Conservation (phyloP, 2,113 vertebrate genomes). For the Paramormyrops kingsleyae region DNA sequence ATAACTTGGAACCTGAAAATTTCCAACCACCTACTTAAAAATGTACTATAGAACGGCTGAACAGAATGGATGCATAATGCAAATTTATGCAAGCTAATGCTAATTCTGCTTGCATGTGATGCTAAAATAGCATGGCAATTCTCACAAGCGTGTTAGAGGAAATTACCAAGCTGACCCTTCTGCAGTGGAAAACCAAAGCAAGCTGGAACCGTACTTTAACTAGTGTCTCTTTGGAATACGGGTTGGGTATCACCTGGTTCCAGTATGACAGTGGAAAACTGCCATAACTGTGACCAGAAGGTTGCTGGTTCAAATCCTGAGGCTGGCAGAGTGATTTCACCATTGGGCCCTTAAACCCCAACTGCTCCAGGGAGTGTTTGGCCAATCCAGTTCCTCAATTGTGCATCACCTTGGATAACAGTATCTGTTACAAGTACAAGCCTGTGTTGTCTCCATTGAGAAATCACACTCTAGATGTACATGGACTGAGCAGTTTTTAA, state of each 20-base stretch:
- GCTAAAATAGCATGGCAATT: not conserved
- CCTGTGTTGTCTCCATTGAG: not conserved
- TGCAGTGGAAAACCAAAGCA: not conserved
- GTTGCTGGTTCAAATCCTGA: not conserved
- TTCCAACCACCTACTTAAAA: not conserved
- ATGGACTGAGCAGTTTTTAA: not conserved
- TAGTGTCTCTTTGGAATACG: not conserved
- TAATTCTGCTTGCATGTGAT: not conserved
- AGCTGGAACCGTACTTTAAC: not conserved
- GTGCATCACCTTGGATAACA: not conserved
- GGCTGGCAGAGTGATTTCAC: not conserved
- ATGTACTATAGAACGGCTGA: not conserved
- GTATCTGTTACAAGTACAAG: not conserved
- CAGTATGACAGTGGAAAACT: not conserved
- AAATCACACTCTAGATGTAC: not conserved
- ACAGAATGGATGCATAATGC: not conserved
- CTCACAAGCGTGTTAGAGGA: not conserved
- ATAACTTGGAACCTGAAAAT: not conserved
- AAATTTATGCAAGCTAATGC: not conserved
- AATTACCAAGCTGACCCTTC: not conserved
- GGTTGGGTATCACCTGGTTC: not conserved
- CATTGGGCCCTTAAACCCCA: not conserved
- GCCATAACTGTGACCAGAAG: not conserved
- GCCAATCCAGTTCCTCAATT: not conserved
- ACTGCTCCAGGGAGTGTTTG: not conserved